Evolutionary conservation across 2,888 invertebrate genomes (phyloP), one percentile per base, ranked within the genome.

Genomic region (Cylindroiulus punctatus): DNA sequence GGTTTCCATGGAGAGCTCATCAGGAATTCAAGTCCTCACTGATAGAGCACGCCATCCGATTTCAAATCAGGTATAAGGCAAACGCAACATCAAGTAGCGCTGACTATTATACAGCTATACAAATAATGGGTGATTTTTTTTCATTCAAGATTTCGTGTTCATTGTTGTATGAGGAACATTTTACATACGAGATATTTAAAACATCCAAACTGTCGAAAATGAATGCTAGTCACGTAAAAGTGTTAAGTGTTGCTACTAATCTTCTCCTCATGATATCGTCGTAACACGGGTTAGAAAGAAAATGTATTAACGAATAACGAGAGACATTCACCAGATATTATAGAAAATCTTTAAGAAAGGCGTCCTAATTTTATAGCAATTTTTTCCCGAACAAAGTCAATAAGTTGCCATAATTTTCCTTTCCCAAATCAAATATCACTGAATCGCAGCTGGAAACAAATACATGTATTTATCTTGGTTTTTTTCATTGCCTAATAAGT

Each of bases 61-160:
- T 83, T 83, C 83, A 83, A 83, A 83, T 83, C 83, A 83, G 83
- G 83, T 83, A 83, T 36, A 7, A 83, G 83, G 83, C 42, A 83
- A 44, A 36, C 44, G 83, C 83, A 83, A 40, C 83, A 83, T 83
- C 40, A 83, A 83, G 42, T 22, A 83, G 44, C 44, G 22, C 83
- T 83, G 83, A 83, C 76, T 76, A 44, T 76, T n/a, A n/a, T n/a
- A n/a, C n/a, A 83, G 40, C 40, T 83, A 83, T 83, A 83, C 40
- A 40, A 83, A 83, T 83, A 83, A 83, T 83, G 12, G 40, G 83
- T 14, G 40, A 8, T 22, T 40, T 40, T 40, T 65, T 65, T 65
- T 81, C 83, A 83, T 83, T 83, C 76, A 44, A 83, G 40, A 83
- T 83, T 44, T 83, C 83, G 26, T 44, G 42, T 76, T 76, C 76